Base-by-base conservation (phyloP, 2,888 invertebrate genomes). In the Incurvaria masculella region DNA sequence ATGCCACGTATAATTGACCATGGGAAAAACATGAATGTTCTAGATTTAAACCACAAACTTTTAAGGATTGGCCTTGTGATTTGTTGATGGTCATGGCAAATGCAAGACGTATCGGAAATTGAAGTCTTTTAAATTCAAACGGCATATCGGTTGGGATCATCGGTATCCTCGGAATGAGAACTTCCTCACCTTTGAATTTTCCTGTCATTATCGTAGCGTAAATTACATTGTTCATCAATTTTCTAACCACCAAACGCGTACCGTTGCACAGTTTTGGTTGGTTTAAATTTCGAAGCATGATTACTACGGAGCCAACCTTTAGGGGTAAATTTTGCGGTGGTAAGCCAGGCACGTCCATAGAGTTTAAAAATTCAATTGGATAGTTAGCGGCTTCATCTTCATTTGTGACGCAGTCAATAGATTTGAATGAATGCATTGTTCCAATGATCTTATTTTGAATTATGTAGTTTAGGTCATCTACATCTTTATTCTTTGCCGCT, bases 31-130 rank as follows among this genome's bases (percentile, higher is more conserved):
- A 54, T 51, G 54, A 45, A 51, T 52, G 42, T 52, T 55, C 53
- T 38, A 59, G 46, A 51, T 58, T 51, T 11, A 58, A 2, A 16
- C 54, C 57, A 48, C 53, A 54, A 50, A 55, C 49, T 39, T 49
- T 52, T 45, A 54, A 42, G 17, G 57, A 47, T 46, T 59, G 59
- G n/a, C 56, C 59, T 53, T 60, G 58, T 40, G 59, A 55, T 54
- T 61, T 62, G 50, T 61, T 59, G 42, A 59, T 57, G 6, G 59
- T 54, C 55, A 61, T 56, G 39, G 56, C 57, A 49, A 58, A 61
- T 23, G 57, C 53, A 16, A 56, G 50, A 44, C 51, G 50, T 11
- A 61, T 49, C 38, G 58, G 58, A 53, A 59, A 61, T 52, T 57
- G 56, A 20, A 56, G 38, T 42, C 57, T 45, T 51, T 54, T 53